Base-by-base conservation (phyloP, 2,797 vertebrate genomes). In the Onychomys leucogaster region DNA sequence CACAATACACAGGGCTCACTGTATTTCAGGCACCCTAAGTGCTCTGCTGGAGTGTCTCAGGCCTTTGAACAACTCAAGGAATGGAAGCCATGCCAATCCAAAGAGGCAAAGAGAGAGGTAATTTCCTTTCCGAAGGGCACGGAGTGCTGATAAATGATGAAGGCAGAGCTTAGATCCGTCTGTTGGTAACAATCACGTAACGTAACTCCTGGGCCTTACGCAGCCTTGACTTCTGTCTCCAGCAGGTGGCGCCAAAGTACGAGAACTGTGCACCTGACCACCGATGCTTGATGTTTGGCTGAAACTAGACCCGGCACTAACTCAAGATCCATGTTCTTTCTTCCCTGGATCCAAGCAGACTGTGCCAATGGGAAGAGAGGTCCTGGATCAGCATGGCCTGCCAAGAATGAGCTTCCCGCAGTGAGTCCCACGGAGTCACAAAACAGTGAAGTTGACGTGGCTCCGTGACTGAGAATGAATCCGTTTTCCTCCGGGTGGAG, bases 191-290 rank as follows among this genome's bases (percentile, higher is more conserved):
- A 4, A 16, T 5, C 10, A 4, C 0, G 6, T 4, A 73, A 0
- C 1, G 13, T 5, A 73, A 0, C 2, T 55, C 13, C 80, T 8
- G 32, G 78, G 23, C 32, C 21, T 29, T 41, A 71, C 16, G 87
- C 77, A 5, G 77, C 69, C 25, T 43, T 61, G 75, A 16, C 52
- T 34, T 57, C 61, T 91, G 46, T 19, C 1, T 82, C 91, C 96
- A 96, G 94, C 94, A 94, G 96, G 69, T 81, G 94, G 75, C 77
- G 23, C 27, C 92, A 91, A 81, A 91, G 76, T 27, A 29, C 63
- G 6, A 6, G 41, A 41, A 25, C n/a, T 5, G 52, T 8, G 57
- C 77, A 41, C n/a, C 46, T 37, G 88, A 37, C 19, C 6, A 6
- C 75, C 52, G 34, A 6, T 0, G 75, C 37, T 29, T 63, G 19